Evolutionary conservation across 2,888 invertebrate genomes (phyloP), one percentile per base, ranked within the genome.

Genomic region (Polymixis flavicincta): DNA sequence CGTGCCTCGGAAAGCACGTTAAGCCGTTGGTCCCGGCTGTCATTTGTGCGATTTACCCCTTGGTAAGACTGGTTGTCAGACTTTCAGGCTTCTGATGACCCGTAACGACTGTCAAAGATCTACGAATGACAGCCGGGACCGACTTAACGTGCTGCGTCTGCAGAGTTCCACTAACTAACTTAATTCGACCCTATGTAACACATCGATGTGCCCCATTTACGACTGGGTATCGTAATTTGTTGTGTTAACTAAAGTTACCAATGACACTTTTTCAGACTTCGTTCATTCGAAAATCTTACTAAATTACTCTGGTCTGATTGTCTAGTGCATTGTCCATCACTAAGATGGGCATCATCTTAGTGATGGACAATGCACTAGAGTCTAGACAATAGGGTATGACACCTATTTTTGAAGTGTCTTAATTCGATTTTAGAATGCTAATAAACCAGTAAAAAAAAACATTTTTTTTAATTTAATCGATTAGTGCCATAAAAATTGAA

Each of bases 221-320:
- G 37, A 19, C 32, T 13, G 48, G 19, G 13, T 7, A 37, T 37
- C 28, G 6, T 71, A 71, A 63, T 42, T 28, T 6, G 28, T 57
- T 67, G 13, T 64, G 25, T 28, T 48, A 64, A 52, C 59, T 25
- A 68, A 79, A 73, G 17, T 45, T 32, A 69, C 28, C 60, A 11
- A 80, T 80, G 80, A 82, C 72, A 72, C 59, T 50, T 55, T 64
- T 61, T 78, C 78, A 82, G 74, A 74, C 81, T 68, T 70, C n/a
- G 67, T 71, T 64, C 50, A 60, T 69, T 70, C 67, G n/a, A 54
- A 69, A 70, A 72, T 60, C 66, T 75, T 50, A 59, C 32, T 45
- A 64, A 48, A 68, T 60, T 76, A 81, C 19, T 48, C 17, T 11
- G 3, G 3, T 32, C 32, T 32, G 32, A 32, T 32, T 32, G 32